Evolutionary conservation across 2,113 vertebrate genomes (phyloP).

Genomic region (Ptilonorhynchus violaceus): DNA sequence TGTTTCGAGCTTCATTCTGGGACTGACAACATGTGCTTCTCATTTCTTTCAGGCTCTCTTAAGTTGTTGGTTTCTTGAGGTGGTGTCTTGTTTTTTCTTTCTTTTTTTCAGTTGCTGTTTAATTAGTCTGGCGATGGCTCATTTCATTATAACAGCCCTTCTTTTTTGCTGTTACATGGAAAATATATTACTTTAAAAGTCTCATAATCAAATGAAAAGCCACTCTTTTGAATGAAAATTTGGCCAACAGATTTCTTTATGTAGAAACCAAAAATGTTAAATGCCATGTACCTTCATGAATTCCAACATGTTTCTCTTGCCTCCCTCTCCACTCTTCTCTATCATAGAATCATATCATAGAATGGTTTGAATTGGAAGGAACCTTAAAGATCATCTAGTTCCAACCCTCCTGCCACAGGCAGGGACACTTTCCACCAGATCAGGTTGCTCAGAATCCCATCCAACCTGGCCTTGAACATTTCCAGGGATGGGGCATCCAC

Average conservation of each 20-base stretch:
- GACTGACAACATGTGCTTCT: background rate
- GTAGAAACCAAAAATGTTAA: background rate
- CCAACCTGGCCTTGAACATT: background rate
- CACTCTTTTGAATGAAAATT: background rate
- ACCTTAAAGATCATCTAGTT: background rate
- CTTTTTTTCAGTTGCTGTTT: background rate
- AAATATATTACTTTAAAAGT: background rate
- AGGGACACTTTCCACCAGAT: background rate
- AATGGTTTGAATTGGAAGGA: background rate
- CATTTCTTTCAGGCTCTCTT: background rate
- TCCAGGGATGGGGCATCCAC: background rate
- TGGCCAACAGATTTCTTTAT: background rate
- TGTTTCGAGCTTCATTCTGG: background rate
- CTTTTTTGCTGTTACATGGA: background rate
- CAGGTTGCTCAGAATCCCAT: background rate
- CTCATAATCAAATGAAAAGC: background rate
- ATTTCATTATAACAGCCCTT: background rate
- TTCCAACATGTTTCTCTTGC: background rate
- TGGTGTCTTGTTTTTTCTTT: background rate
- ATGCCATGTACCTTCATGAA: background rate
- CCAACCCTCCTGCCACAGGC: background rate
- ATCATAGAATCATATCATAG: background rate
- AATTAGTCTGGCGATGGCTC: background rate
- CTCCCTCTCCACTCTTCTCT: background rate
- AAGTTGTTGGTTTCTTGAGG: background rate